Evolutionary conservation across 1,140 invertebrate genomes (phyloP).

Genomic region (Belonocnema kinseyi): DNA sequence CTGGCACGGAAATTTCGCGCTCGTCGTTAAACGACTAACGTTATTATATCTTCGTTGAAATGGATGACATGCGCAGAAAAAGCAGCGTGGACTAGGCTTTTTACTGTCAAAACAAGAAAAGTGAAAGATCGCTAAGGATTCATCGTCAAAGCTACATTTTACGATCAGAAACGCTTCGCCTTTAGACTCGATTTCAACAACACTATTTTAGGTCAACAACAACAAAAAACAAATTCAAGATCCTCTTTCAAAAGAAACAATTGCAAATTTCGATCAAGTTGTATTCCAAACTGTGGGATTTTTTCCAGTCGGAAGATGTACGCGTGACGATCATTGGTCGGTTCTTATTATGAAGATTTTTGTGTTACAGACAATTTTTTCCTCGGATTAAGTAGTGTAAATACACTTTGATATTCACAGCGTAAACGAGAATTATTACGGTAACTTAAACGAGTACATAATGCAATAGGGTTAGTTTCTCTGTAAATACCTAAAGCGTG

Average conservation of each 20-base stretch:
- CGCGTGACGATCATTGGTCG: conserved; percentile 68
- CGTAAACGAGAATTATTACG: conserved; percentile 72
- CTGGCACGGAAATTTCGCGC: conserved; percentile 18
- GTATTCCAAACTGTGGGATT: conserved; percentile 41
- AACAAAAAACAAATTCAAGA: conserved; percentile 32
- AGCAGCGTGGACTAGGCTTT: conserved; percentile 67
- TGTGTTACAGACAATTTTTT: conserved; percentile 74
- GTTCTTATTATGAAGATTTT: conserved; percentile 61
- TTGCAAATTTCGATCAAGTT: conserved; percentile 22
- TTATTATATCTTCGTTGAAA: conserved; percentile 68
- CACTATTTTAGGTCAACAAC: conserved; percentile 16
- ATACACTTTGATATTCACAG: conserved; percentile 74
- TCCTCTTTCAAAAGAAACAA: conserved; percentile 9
- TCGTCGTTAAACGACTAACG: conserved; percentile 52
- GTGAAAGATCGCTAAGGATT: conserved; percentile 72
- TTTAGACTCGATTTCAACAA: conserved; percentile 42
- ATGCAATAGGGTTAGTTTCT: conserved; percentile 76
- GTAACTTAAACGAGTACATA: conserved; percentile 73
- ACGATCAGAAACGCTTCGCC: conserved; percentile 56
- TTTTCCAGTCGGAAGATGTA: conserved; percentile 56
- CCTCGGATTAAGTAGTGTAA: conserved; percentile 75
- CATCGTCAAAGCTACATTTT: conserved; percentile 73
- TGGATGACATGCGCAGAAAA: conserved; percentile 66
- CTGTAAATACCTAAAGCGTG: conserved; percentile 76
- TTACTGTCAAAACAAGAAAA: conserved; percentile 69